A percentile compares a stretch with the other conserved stretches of the same genome.
Conservation (phyloP, 2,888 invertebrate genomes). For the Altica lythri region DNA sequence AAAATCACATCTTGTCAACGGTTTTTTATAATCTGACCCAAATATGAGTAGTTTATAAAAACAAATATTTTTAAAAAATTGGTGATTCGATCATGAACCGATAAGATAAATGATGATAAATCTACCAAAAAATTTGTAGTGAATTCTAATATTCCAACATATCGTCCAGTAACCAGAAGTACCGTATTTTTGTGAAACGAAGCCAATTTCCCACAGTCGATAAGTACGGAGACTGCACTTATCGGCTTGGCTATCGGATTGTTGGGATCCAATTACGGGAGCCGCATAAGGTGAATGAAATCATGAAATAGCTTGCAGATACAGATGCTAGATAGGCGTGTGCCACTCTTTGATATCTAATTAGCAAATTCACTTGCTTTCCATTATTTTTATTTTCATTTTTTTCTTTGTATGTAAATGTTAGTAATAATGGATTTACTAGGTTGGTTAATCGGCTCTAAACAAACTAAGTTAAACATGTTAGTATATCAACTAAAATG, state of each 20-base stretch:
- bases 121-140: constrained; percentile 6
- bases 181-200: constrained; percentile 35
- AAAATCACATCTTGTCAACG: no score
- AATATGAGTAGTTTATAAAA: no score
- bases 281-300: constrained; percentile 58
- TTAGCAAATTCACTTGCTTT: constrained; percentile 46
- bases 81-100: no score
- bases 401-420: no score
- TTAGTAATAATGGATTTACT: no score
- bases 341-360: constrained; percentile 53
- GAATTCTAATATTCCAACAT: neutral
- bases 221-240: constrained; percentile 52
- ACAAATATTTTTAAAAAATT: no score
- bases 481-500: no score
- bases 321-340: constrained; percentile 52
- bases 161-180: constrained; percentile 26
- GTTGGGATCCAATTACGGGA: constrained; percentile 57
- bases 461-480: no score
- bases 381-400: no score
- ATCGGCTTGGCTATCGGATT: constrained; percentile 56
- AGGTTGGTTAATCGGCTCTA: no score
- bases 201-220: constrained; percentile 56
- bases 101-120: no score
- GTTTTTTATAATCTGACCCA: no score
- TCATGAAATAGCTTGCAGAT: constrained; percentile 53